Conservation (phyloP, 2,797 vertebrate species). For the Gallinago stenura region DNA sequence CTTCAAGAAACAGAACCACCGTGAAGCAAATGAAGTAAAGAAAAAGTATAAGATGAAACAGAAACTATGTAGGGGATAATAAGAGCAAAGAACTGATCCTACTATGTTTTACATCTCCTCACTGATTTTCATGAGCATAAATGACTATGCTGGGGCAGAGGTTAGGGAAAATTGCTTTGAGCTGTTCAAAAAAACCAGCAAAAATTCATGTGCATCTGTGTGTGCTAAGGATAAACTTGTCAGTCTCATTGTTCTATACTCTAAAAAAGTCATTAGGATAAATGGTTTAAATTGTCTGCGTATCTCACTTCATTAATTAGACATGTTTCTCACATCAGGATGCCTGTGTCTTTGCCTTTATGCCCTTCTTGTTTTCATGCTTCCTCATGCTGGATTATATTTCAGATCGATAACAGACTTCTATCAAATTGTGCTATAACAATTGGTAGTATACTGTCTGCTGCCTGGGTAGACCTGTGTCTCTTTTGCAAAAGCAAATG, state of each 20-base stretch:
- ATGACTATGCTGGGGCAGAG: neutral
- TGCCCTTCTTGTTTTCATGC: neutral
- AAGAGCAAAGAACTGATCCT: neutral
- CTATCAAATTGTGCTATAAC: neutral
- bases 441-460: constrained; percentile 1
- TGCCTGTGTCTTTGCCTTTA: constrained; percentile 33
- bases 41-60: neutral
- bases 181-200: neutral
- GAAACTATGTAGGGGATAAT: neutral
- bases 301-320: constrained; percentile 56
- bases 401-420: constrained; percentile 47
- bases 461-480: neutral
- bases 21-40: neutral
- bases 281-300: constrained; percentile 10
- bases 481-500: constrained; percentile 43
- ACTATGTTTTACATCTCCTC: neutral
- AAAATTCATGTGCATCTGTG: neutral
- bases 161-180: neutral
- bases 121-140: neutral
- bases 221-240: neutral
- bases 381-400: constrained; percentile 47
- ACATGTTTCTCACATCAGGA: neutral
- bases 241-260: neutral
- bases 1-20: neutral
- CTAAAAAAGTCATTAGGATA: neutral